phyloP scores from a whole-genome alignment of 2,113 vertebrate species.

The Datnioides undecimradiatus region DNA sequence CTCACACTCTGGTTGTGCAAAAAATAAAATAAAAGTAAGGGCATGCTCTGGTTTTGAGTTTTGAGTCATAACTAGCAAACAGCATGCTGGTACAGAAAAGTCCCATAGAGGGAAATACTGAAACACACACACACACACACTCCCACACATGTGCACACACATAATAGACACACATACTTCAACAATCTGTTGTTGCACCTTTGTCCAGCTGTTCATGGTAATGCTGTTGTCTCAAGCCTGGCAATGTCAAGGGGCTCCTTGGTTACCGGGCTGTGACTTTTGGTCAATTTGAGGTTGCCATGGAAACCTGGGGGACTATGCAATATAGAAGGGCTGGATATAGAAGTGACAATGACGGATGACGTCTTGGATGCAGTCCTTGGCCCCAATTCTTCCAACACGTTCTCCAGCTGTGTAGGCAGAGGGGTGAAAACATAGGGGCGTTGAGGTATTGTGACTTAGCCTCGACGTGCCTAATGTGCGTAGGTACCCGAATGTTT shows the following conservation, averaged over 20 bases:
- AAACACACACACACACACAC: neutral
- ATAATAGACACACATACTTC: neutral
- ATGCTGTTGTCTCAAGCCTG: slow-evolving; percentile 46
- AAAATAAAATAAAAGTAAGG: neutral
- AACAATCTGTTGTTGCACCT: neutral
- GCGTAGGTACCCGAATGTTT: neutral
- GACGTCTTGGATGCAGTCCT: slow-evolving; percentile 46
- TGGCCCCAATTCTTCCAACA: slow-evolving; percentile 47
- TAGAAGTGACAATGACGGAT: slow-evolving; percentile 80
- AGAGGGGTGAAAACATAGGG: slow-evolving; percentile 16
- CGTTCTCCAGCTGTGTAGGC: slow-evolving; percentile 53
- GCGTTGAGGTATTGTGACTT: slow-evolving; percentile 14
- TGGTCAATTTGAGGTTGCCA: slow-evolving; percentile 63
- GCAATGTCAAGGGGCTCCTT: slow-evolving; percentile 67
- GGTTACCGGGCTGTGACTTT: slow-evolving; percentile 52
- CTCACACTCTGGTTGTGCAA: slow-evolving; percentile 18
- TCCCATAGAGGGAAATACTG: slow-evolving; percentile 7
- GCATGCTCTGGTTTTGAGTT: slow-evolving; percentile 14
- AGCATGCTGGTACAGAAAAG: slow-evolving; percentile 30
- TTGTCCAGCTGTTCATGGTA: slow-evolving; percentile 40
- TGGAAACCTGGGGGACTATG: slow-evolving; percentile 62
- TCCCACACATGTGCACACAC: neutral
- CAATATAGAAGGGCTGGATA: slow-evolving; percentile 75
- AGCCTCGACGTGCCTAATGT: neutral
- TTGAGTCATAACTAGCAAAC: slow-evolving; percentile 1